These are phyloP conservation scores for Pogonomyrmex californicus DNA, from an alignment of 1,140 invertebrate species.

Conservation along the genomic window DNA sequence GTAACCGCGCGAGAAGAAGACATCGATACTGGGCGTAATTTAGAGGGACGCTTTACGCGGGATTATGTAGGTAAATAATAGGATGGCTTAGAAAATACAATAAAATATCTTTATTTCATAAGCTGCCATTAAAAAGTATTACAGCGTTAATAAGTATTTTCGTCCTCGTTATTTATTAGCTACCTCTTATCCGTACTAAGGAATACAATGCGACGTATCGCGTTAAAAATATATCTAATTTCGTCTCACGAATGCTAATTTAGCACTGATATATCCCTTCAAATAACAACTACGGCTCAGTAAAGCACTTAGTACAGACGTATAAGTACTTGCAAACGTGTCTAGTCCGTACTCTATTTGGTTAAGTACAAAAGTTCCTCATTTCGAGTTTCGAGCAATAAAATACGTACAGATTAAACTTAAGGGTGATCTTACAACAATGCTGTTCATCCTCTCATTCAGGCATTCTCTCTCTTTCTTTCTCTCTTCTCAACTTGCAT, in stretches of 20 bases:
- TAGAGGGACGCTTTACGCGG: background rate
- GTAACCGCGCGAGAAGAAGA: constrained; percentile 54
- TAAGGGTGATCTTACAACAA: constrained; percentile 24
- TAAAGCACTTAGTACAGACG: constrained; percentile 12
- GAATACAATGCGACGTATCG: constrained; percentile 28
- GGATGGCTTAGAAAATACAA: constrained; percentile 39
- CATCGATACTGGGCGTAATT: constrained; percentile 8
- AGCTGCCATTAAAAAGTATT: constrained; percentile 68
- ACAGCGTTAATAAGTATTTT: constrained; percentile 64
- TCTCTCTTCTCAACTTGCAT: constrained; percentile 9
- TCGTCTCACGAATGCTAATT: constrained; percentile 32
- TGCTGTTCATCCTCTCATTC: constrained; percentile 15
- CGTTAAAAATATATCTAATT: constrained; percentile 50
- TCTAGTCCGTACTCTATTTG: constrained; percentile 22
- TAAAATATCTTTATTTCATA: constrained; percentile 74
- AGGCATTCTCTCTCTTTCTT: background rate
- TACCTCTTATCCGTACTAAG: constrained; percentile 26
- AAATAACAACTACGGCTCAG: constrained; percentile 14
- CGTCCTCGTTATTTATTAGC: constrained; percentile 30
- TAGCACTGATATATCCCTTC: constrained; percentile 1
- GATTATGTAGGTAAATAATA: background rate
- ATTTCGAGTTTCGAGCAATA: background rate
- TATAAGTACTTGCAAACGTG: constrained; percentile 20
- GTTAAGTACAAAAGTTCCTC: constrained; percentile 56
- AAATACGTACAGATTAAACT: constrained; percentile 29